Evolutionary conservation across 64 coral and sea anemone genomes (phyloP).

Genomic region (Acropora yongei): DNA sequence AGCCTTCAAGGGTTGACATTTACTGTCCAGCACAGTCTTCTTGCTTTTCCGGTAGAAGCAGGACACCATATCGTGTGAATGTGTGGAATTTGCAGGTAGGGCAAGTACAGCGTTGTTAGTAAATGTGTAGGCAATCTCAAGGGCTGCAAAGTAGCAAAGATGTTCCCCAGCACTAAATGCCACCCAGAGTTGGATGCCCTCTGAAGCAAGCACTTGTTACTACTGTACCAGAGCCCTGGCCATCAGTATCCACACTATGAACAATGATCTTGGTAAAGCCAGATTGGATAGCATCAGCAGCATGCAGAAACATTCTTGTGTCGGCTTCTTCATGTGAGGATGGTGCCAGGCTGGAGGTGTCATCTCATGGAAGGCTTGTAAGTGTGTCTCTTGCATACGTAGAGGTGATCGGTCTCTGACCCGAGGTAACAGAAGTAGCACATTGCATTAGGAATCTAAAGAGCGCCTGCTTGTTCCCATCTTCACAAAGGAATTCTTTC

Average conservation of each 20-base stretch:
- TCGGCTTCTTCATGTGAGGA: constrained; percentile 62
- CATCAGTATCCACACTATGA: no score
- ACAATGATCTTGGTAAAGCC: constrained; percentile 38
- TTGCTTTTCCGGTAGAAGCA: constrained; percentile 58
- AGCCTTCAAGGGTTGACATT: constrained; percentile 35
- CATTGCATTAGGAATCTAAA: constrained; percentile 17
- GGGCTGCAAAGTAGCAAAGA: constrained; percentile 41
- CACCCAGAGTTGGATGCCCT: constrained; percentile 26
- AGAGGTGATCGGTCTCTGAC: neutral
- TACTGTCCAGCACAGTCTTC: constrained; percentile 43
- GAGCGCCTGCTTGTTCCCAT: constrained; percentile 37
- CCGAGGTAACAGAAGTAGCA: neutral
- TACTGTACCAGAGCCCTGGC: neutral
- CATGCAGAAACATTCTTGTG: constrained; percentile 37
- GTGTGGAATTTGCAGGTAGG: constrained; percentile 45
- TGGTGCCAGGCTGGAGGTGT: constrained; percentile 13
- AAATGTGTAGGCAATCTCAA: constrained; percentile 34
- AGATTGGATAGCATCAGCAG: constrained; percentile 12
- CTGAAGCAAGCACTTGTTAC: neutral
- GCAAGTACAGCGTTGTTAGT: neutral
- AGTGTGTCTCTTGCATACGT: neutral
- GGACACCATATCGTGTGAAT: constrained; percentile 66
- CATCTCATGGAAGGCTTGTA: neutral
- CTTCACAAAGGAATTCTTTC: constrained; percentile 27
- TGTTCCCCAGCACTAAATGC: constrained; percentile 54